Evolutionary conservation across 2,888 invertebrate genomes (phyloP).

Genomic region (Drosophila putrida): DNA sequence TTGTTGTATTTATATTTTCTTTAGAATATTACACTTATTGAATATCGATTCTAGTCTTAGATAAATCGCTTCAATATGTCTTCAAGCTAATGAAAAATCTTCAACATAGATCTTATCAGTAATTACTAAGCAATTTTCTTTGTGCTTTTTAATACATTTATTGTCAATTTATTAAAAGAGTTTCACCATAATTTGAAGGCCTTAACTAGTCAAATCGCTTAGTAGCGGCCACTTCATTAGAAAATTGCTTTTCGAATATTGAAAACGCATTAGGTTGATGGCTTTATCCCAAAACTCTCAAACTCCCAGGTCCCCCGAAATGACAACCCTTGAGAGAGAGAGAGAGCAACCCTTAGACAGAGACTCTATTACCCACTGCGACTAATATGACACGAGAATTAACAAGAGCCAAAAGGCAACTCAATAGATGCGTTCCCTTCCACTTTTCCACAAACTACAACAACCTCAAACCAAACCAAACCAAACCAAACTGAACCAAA

Average conservation of each 20-base stretch:
- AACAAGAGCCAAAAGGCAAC: conserved; percentile 37
- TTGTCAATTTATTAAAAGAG: not conserved
- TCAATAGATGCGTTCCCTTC: conserved; percentile 8
- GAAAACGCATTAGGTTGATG: conserved; percentile 74
- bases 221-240: conserved; percentile 49
- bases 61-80: too few relatives aligned
- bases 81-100: too few relatives aligned
- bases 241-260: conserved; percentile 63
- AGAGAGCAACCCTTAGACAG: conserved; percentile 29
- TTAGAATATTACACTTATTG: too few relatives aligned
- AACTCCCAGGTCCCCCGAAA: not conserved
- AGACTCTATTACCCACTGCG: conserved; percentile 15
- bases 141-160: not conserved
- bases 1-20: not conserved
- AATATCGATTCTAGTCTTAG: too few relatives aligned
- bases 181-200: not conserved
- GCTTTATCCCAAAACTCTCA: conserved; percentile 42
- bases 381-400: conserved; percentile 54
- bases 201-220: not conserved
- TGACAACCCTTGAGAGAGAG: conserved; percentile 26
- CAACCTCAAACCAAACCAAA: conserved; percentile 2
- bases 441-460: not conserved
- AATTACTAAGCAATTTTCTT: too few relatives aligned
- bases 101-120: too few relatives aligned
- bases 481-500: not conserved